These are phyloP conservation scores for Ruditapes philippinarum DNA, from an alignment of 1,140 invertebrate genomes.

Conservation along the genomic window DNA sequence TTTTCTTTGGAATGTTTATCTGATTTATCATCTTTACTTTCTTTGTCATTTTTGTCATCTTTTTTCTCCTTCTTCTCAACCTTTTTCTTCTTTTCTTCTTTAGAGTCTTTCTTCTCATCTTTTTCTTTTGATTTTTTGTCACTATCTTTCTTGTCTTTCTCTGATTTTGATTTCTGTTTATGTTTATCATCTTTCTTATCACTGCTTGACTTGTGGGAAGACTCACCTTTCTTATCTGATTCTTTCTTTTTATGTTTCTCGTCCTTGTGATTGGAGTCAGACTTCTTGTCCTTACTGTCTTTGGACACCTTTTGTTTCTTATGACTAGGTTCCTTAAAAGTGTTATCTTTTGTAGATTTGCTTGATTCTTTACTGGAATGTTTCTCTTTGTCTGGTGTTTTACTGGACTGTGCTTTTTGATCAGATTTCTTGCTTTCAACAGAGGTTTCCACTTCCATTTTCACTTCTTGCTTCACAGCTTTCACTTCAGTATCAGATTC, in stretches of 20 bases:
- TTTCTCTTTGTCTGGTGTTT: constrained; percentile 53
- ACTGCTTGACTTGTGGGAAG: constrained; percentile 53
- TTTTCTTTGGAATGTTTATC: constrained; percentile 55
- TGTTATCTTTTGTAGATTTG: constrained; percentile 53
- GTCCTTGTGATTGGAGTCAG: constrained; percentile 58
- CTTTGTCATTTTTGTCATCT: constrained; percentile 44
- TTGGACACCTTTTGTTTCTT: constrained; percentile 60
- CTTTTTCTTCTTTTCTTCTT: constrained; percentile 73
- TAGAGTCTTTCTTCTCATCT: constrained; percentile 50
- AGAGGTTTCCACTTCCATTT: constrained; percentile 42
- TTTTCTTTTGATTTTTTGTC: constrained; percentile 63
- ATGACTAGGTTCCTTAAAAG: constrained; percentile 55
- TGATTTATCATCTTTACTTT: constrained; percentile 28
- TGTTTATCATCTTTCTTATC: constrained; percentile 64
- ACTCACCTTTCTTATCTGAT: constrained; percentile 30
- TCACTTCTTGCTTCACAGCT: constrained; percentile 4
- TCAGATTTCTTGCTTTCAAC: constrained; percentile 29
- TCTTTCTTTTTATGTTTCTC: constrained; percentile 63
- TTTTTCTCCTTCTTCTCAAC: constrained; percentile 55
- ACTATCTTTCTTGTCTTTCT: constrained; percentile 65
- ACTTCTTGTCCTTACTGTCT: constrained; percentile 53
- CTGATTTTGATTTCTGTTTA: constrained; percentile 61
- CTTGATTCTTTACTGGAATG: constrained; percentile 38
- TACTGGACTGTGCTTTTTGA: background rate
- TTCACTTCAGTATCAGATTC: constrained; percentile 33